phyloP scores from a whole-genome alignment of 1,140 invertebrate genomes.

The Calliphora vicina region DNA sequence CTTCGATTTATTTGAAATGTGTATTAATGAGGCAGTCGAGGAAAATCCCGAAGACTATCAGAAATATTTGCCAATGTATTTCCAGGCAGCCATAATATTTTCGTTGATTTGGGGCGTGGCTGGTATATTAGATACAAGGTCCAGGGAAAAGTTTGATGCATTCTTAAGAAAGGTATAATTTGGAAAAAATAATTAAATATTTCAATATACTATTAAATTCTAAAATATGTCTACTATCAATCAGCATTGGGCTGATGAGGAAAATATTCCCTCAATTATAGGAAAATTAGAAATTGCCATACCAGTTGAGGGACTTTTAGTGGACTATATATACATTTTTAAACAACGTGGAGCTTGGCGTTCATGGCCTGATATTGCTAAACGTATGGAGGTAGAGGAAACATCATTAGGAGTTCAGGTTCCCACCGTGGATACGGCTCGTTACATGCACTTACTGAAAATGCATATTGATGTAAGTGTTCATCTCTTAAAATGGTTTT shows the following conservation, averaged over 20 bases:
- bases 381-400: constrained; percentile 58
- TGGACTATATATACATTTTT: constrained; percentile 82
- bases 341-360: constrained; percentile 83
- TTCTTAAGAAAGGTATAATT: constrained; percentile 65
- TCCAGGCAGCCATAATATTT: constrained; percentile 81
- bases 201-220: not conserved
- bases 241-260: constrained; percentile 58
- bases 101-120: constrained; percentile 84
- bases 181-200: not conserved
- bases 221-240: not conserved
- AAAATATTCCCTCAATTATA: constrained; percentile 72
- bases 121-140: constrained; percentile 77
- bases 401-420: constrained; percentile 64
- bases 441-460: constrained; percentile 75
- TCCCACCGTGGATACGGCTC: constrained; percentile 85
- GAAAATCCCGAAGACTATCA: constrained; percentile 70
- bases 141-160: constrained; percentile 78
- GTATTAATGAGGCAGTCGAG: constrained; percentile 75
- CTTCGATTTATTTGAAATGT: constrained; percentile 78
- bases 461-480: constrained; percentile 67
- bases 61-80: constrained; percentile 73
- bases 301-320: constrained; percentile 76
- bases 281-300: constrained; percentile 76
- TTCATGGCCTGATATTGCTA: constrained; percentile 73
- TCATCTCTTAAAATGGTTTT: not conserved